Evolutionary conservation across 2,888 invertebrate species (phyloP).

Genomic region (Kuschelorhynchus macadamiae): DNA sequence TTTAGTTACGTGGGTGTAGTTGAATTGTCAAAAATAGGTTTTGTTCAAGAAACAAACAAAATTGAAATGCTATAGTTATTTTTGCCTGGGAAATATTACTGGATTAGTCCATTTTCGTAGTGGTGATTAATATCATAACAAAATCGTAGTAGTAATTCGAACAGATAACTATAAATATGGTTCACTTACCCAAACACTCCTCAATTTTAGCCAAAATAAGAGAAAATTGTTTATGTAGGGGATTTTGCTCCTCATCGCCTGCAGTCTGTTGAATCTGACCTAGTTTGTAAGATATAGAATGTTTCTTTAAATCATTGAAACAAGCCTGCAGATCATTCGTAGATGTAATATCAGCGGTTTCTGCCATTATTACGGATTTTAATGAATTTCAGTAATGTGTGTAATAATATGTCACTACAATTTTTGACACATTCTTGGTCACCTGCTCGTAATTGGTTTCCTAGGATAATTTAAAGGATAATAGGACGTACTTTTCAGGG

Average conservation of each 20-base stretch:
- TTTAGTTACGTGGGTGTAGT: too few relatives aligned
- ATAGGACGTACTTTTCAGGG: too few relatives aligned
- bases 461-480: too few relatives aligned
- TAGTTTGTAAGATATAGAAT: slow-evolving; percentile 44
- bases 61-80: too few relatives aligned
- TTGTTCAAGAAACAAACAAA: too few relatives aligned
- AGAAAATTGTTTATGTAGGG: slow-evolving; percentile 52
- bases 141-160: too few relatives aligned
- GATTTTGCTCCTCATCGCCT: slow-evolving; percentile 48
- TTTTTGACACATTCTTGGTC: slow-evolving; percentile 32
- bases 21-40: too few relatives aligned
- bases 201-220: slow-evolving; percentile 54
- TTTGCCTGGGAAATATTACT: too few relatives aligned
- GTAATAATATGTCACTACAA: slow-evolving; percentile 35
- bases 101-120: too few relatives aligned
- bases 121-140: too few relatives aligned
- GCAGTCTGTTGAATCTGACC: slow-evolving; percentile 29
- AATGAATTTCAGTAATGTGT: background rate
- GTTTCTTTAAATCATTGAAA: slow-evolving; percentile 45
- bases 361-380: slow-evolving; percentile 34
- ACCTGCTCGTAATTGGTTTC: too few relatives aligned
- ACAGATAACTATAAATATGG: too few relatives aligned
- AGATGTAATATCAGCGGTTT: slow-evolving; percentile 8
- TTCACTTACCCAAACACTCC: slow-evolving; percentile 41
- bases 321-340: slow-evolving; percentile 41